Percentiles rank a stretch among this genome's conserved stretches.
phyloP scores from a whole-genome alignment of 2,113 vertebrate genomes.

The Bubo bubo region DNA sequence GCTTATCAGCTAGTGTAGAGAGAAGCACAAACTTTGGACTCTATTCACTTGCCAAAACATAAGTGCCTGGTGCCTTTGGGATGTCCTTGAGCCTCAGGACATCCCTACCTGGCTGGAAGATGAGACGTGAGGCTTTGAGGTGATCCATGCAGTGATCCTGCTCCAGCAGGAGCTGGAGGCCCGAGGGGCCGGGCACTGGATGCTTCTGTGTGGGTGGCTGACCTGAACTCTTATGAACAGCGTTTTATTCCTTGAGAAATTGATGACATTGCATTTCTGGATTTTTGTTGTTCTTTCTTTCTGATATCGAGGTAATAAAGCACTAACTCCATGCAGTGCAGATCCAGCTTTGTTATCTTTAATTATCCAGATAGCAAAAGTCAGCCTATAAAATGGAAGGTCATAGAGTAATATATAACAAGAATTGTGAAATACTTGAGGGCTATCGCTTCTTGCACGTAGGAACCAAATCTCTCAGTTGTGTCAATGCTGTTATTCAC shows the following conservation, averaged over 20 bases:
- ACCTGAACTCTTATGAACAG: neutral
- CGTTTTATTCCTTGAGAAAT: neutral
- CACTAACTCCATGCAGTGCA: neutral
- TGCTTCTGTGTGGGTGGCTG: neutral
- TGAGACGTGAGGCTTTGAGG: neutral
- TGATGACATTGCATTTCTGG: neutral
- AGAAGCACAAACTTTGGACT: neutral
- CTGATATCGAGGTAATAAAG: neutral
- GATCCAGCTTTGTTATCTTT: neutral
- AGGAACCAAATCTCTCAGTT: neutral
- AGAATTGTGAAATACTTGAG: neutral
- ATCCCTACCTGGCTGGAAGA: neutral
- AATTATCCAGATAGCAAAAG: neutral
- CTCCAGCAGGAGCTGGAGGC: neutral
- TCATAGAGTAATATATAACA: neutral
- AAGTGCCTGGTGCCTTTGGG: neutral
- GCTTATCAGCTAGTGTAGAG: neutral
- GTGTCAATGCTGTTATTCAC: neutral
- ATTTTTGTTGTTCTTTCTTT: neutral
- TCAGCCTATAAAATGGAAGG: conserved; percentile 6
- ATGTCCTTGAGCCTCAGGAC: neutral
- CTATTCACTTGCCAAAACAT: neutral
- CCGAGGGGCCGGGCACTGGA: neutral
- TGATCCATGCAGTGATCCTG: neutral
- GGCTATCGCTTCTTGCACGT: neutral